Conservation (phyloP, 2,797 vertebrate species). For the Anguilla megastoma region DNA sequence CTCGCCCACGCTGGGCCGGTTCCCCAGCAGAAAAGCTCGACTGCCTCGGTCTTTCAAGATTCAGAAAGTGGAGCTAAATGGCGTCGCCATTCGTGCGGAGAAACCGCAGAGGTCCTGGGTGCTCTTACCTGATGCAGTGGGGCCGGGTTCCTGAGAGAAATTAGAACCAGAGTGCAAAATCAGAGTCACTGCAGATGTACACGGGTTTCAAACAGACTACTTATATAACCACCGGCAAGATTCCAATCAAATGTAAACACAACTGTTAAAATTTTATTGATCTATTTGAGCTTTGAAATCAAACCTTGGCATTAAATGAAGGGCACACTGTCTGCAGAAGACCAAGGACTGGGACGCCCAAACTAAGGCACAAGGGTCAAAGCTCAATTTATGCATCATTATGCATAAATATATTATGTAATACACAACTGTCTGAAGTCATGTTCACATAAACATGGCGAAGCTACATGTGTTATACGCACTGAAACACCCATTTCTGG, state of each 20-base stretch:
- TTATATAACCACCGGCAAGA: neutral
- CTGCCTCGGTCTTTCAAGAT: neutral
- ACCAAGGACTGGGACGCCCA: neutral
- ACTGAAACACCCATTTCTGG: no score
- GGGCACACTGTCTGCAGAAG: neutral
- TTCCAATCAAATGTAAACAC: neutral
- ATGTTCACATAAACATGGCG: no score
- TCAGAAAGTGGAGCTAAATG: neutral
- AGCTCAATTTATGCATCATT: no score
- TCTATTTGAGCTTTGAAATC: no score
- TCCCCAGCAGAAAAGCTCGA: neutral
- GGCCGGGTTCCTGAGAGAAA: conserved; percentile 68
- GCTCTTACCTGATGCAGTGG: conserved; percentile 70
- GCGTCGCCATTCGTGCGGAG: neutral
- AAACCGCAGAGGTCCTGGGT: neutral
- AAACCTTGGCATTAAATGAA: no score
- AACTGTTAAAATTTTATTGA: no score
- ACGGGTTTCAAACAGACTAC: neutral
- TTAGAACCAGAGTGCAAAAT: neutral
- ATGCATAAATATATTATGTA: no score
- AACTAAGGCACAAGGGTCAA: no score
- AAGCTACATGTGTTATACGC: no score
- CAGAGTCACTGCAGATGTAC: neutral
- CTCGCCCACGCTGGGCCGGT: neutral
- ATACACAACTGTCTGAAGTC: no score